Percentiles rank a stretch among this genome's conserved stretches.
phyloP scores from a whole-genome alignment of 2,888 invertebrate species.

The Nephrotoma appendiculata region DNA sequence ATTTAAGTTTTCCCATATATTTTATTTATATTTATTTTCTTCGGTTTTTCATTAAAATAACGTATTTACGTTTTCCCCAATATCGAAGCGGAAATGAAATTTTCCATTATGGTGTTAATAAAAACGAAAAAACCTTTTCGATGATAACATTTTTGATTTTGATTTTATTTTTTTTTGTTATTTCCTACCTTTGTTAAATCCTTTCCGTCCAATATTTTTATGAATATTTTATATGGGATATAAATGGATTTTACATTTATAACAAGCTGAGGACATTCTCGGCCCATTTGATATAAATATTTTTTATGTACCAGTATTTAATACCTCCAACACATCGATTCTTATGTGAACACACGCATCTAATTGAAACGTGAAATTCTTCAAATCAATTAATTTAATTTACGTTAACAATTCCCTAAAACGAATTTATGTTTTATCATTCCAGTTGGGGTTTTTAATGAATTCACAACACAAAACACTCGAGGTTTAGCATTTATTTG shows the following conservation, averaged over 20 bases:
- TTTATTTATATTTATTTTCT: background rate
- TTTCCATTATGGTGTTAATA: background rate
- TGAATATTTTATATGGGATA: background rate
- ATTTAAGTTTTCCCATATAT: background rate
- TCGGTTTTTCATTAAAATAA: background rate
- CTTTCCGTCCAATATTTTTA: background rate
- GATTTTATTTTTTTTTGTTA: background rate
- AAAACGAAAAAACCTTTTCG: background rate
- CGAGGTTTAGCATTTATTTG: background rate
- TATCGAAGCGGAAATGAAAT: background rate
- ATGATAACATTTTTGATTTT: background rate
- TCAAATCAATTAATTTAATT: background rate
- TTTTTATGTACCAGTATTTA: background rate
- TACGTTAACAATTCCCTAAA: background rate
- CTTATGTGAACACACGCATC: background rate
- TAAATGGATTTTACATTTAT: background rate
- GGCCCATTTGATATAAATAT: background rate
- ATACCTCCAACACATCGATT: background rate
- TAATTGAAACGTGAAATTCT: background rate
- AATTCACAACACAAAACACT: background rate
- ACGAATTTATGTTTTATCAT: background rate
- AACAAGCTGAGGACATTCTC: background rate
- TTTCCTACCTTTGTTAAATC: background rate
- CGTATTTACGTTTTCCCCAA: background rate
- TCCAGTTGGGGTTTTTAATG: background rate